phyloP scores from a whole-genome alignment of 2,113 vertebrate genomes.

The Dipodomys stephensi region DNA sequence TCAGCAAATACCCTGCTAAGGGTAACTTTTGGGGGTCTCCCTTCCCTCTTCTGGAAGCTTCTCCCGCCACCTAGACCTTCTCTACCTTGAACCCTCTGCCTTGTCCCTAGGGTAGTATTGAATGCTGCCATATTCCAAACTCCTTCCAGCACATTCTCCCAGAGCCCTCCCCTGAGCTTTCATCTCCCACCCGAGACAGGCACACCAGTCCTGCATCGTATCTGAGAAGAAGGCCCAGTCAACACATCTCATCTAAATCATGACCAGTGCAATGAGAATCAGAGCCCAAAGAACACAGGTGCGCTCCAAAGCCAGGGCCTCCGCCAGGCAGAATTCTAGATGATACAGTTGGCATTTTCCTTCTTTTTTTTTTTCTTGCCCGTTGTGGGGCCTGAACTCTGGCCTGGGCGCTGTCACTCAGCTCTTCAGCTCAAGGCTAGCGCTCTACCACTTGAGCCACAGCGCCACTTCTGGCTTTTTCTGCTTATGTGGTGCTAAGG shows the following conservation, averaged over 20 bases:
- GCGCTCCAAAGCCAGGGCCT: too few relatives aligned
- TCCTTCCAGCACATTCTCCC: slow-evolving; percentile 19
- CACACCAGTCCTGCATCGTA: fast-evolving
- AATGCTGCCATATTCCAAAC: background rate
- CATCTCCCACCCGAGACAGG: background rate
- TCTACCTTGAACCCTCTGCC: background rate
- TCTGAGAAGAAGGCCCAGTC: background rate
- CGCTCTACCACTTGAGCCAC: too few relatives aligned
- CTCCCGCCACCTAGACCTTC: background rate
- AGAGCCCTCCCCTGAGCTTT: background rate
- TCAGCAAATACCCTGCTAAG: background rate
- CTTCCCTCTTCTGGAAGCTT: background rate
- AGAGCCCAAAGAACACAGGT: background rate
- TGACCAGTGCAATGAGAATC: background rate
- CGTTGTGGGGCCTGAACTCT: too few relatives aligned
- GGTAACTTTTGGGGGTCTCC: background rate
- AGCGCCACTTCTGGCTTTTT: too few relatives aligned
- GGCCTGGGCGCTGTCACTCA: too few relatives aligned
- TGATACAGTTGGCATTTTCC: background rate
- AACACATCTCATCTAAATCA: background rate
- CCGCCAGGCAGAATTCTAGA: background rate
- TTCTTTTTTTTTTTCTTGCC: too few relatives aligned
- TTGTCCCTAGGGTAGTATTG: too few relatives aligned
- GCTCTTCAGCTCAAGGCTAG: too few relatives aligned
- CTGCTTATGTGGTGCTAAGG: too few relatives aligned